Base-by-base conservation (phyloP, 2,113 vertebrate genomes). In the Deroptyus accipitrinus region DNA sequence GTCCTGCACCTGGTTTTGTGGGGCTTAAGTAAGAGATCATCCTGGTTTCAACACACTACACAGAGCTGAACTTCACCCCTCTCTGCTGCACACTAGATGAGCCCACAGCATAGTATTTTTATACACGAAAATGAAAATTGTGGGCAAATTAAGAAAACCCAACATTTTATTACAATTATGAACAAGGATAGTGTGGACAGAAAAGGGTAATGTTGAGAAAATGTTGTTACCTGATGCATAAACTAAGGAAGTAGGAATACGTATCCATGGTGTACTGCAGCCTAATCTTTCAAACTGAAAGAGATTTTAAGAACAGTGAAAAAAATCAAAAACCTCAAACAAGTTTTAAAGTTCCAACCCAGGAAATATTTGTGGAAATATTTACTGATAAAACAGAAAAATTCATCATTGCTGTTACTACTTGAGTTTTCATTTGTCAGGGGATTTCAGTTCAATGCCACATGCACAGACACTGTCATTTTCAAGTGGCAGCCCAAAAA, bases 211-310 rank as follows among this genome's bases (percentile, higher is more conserved):
- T 33, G 25, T 48, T 80, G 62, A 70, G 67, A 80, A 75, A 81
- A 54, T 73, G 33, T 61, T 83, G 92, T 87, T 98, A 99, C 99
- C 99, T 99, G 99, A 97, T 91, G 97, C 96, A 92, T 99, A 99
- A 96, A 99, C 98, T 23, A 99, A 93, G 46, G 96, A 98, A 57
- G 98, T 98, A 11, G 99, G 99, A 68, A 99, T 95, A 77, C 95
- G 98, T 93, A 99, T 98, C 98, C 98, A 73, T 2, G 99, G 99
- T 55, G 98, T 97, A 74, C 97, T 98, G 97, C 98, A 97, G 68
- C 98, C 99, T 95, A 99, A 96, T 95, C 98, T 98, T 96, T 99
- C 98, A 98, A 99, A 99, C 99, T 99, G 97, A 66, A 96, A 97
- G 76, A 64, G n/a, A 78, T 94, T 49, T 22, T 5, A 84, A 74